phyloP scores from a whole-genome alignment of 2,888 invertebrate genomes.

The Emesis furor region DNA sequence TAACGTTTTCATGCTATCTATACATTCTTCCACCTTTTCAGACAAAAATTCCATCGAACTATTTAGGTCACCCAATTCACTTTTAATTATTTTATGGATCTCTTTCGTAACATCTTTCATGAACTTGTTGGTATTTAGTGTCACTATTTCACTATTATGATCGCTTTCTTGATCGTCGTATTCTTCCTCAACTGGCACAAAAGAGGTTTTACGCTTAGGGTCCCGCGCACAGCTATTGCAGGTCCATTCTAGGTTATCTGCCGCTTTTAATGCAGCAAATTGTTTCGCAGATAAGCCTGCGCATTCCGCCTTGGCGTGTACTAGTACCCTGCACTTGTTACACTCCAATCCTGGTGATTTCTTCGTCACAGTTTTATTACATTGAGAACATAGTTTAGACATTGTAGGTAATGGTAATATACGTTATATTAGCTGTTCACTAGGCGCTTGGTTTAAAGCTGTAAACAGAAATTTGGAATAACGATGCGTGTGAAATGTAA shows the following conservation, averaged over 20 bases:
- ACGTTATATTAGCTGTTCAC: too few species aligned
- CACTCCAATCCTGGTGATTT: neutral
- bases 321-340: neutral
- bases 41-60: neutral
- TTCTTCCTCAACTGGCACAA: neutral
- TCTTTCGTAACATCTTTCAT: too few species aligned
- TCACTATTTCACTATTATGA: neutral
- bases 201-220: neutral
- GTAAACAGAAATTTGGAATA: too few species aligned
- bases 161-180: too few species aligned
- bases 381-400: too few species aligned
- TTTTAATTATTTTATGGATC: neutral
- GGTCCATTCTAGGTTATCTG: too few species aligned
- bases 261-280: neutral
- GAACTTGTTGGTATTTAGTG: too few species aligned
- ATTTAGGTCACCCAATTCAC: neutral
- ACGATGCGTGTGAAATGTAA: too few species aligned
- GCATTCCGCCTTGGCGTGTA: neutral
- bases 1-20: neutral
- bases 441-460: too few species aligned
- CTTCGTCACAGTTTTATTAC: neutral
- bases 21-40: neutral
- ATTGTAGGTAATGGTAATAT: too few species aligned
- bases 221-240: too few species aligned
- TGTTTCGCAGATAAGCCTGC: neutral